phyloP scores from a whole-genome alignment of 2,113 vertebrate genomes.

The Chlamydotis undulata region DNA sequence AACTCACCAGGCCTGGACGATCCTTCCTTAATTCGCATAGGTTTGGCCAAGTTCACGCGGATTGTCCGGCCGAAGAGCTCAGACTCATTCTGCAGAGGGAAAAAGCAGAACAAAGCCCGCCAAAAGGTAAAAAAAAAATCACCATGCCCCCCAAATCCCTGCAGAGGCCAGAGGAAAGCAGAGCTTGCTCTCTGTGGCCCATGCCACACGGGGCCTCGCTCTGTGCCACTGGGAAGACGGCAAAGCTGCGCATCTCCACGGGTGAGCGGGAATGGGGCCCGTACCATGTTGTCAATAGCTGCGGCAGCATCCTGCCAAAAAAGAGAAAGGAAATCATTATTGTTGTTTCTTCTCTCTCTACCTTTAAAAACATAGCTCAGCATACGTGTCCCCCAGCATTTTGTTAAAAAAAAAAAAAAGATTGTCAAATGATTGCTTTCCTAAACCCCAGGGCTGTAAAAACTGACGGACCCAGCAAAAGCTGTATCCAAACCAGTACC shows the following conservation, averaged over 20 bases:
- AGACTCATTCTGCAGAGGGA: slow-evolving; percentile 87
- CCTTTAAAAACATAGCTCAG: background rate
- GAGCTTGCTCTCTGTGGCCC: background rate
- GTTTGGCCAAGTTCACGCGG: slow-evolving; percentile 95
- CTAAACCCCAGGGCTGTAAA: background rate
- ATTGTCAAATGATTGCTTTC: background rate
- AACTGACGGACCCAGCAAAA: background rate
- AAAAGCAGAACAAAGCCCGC: background rate
- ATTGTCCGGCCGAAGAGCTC: slow-evolving; percentile 96
- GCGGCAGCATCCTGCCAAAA: slow-evolving; percentile 90
- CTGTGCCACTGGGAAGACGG: rapidly evolving
- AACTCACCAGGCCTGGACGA: slow-evolving; percentile 91
- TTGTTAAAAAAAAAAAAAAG: rapidly evolving
- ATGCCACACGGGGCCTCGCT: rapidly evolving
- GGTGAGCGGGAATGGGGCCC: background rate
- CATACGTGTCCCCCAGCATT: rapidly evolving
- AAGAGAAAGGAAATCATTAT: background rate
- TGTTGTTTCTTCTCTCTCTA: background rate
- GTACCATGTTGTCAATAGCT: slow-evolving; percentile 96
- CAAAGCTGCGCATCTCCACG: rapidly evolving
- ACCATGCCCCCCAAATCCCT: rapidly evolving
- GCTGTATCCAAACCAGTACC: rapidly evolving
- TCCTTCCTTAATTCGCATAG: slow-evolving; percentile 96
- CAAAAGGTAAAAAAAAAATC: background rate
- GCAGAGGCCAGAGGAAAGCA: background rate